A percentile compares a stretch with the other conserved stretches of the same genome.
Conservation (phyloP, 1,140 invertebrate species). For the Pseudoatta argentina region DNA sequence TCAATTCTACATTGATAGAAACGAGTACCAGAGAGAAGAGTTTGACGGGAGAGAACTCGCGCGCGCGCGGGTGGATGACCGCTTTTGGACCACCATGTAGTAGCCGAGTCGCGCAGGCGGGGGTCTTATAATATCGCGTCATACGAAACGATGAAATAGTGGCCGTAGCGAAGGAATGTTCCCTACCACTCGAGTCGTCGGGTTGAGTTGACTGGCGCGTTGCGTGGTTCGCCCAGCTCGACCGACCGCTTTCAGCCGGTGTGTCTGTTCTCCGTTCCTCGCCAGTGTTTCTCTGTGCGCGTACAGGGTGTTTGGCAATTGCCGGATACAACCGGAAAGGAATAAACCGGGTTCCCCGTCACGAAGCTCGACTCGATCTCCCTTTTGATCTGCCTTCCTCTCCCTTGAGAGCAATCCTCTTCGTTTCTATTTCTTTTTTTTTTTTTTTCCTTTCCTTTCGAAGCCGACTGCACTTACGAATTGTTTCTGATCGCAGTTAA, state of each 20-base stretch:
- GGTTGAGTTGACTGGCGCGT: slow-evolving; percentile 84
- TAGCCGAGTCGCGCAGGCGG: slow-evolving; percentile 83
- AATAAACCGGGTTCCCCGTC: slow-evolving; percentile 32
- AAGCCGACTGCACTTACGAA: slow-evolving; percentile 30
- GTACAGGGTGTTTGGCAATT: slow-evolving; percentile 60
- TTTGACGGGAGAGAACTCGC: slow-evolving; percentile 24
- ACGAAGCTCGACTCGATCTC: slow-evolving; percentile 34
- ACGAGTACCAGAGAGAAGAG: no score
- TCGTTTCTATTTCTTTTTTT: not conserved
- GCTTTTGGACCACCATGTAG: slow-evolving; percentile 86
- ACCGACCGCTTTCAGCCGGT: slow-evolving; percentile 82
- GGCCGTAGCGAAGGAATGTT: slow-evolving; percentile 86
- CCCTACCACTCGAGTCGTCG: slow-evolving; percentile 85
- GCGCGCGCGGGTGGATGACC: slow-evolving; percentile 71
- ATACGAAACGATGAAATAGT: slow-evolving; percentile 87
- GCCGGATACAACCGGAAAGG: slow-evolving; percentile 49
- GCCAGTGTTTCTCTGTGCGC: slow-evolving; percentile 59
- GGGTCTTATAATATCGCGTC: slow-evolving; percentile 87
- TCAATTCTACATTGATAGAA: no score
- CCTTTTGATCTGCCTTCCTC: not conserved
- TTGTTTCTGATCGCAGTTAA: slow-evolving; percentile 50
- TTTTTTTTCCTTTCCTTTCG: not conserved
- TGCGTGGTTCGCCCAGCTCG: slow-evolving; percentile 78
- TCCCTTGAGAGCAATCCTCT: not conserved
- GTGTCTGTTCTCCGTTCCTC: slow-evolving; percentile 75